phyloP scores from a whole-genome alignment of 2,888 invertebrate species.

The Napeogenes sylphis region DNA sequence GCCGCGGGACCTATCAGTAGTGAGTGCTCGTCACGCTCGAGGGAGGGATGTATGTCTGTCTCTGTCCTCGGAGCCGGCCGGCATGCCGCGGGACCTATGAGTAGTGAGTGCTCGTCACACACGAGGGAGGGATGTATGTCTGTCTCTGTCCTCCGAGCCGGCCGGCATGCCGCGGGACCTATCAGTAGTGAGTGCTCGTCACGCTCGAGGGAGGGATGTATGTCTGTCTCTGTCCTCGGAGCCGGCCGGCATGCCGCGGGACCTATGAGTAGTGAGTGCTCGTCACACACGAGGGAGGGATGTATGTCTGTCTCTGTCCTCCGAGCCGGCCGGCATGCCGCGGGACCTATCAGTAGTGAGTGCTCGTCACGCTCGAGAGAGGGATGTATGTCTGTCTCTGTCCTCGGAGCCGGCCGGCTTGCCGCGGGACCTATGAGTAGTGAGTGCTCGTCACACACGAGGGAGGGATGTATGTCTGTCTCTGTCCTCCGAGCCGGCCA shows the following conservation, averaged over 20 bases:
- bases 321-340: slow-evolving; percentile 47
- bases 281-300: neutral
- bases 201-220: neutral
- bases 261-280: slow-evolving; percentile 47
- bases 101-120: slow-evolving; percentile 38
- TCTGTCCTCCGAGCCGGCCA: neutral
- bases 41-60: neutral
- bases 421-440: slow-evolving; percentile 48
- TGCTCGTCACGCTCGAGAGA: slow-evolving; percentile 2
- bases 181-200: slow-evolving; percentile 42
- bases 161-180: slow-evolving; percentile 40
- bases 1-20: slow-evolving; percentile 48
- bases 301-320: neutral
- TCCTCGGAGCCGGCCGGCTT: too few species aligned
- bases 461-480: neutral
- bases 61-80: slow-evolving; percentile 38
- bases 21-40: slow-evolving; percentile 32
- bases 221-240: neutral
- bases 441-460: slow-evolving; percentile 32
- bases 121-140: neutral
- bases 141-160: neutral
- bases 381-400: neutral
- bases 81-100: slow-evolving; percentile 50
- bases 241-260: slow-evolving; percentile 33
- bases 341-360: slow-evolving; percentile 50